Base-by-base conservation (phyloP, 2,113 vertebrate species). In the Aleadryas rufinucha region DNA sequence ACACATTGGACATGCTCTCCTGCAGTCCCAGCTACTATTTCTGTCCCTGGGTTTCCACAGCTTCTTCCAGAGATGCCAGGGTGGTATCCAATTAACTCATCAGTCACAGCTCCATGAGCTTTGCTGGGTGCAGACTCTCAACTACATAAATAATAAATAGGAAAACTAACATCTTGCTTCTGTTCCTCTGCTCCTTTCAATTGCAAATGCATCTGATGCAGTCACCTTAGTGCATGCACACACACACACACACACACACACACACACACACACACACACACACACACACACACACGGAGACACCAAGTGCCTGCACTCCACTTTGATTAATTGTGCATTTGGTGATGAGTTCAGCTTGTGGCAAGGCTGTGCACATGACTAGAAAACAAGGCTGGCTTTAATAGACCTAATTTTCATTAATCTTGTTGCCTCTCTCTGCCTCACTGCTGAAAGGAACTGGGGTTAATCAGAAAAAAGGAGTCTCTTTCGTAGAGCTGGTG, bases 111-210 rank as follows among this genome's bases (percentile, higher is more conserved):
- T 93, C 66, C 22, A 20, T 0, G 0, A 90, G 74, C 72, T 65
- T 87, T 47, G 54, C 52, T 91, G 86, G 84, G 75, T 79, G 83
- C 70, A 88, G 93, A 90, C 61, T 90, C 89, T 87, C 45, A 47
- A 66, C 88, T 77, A 33, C 70, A 92, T 63, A 74, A 97, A 91
- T 96, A 96, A 93, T 80, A 90, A 94, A 79, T 31, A 69, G 95
- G 85, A 74, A 71, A 95, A 92, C 70, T 72, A 96, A 89, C 64
- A 53, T 84, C 61, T 90, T 74, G 24, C 42, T 21, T 86, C 71
- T 66, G 59, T 63, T 87, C 53, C 81, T 71, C 84, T 33, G 44
- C 50, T 92, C 61, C 79, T 96, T 95, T 71, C 92, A 85, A 87
- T 64, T 80, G 71, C 50, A 90, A 28, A 70, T 91, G 57, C 50